Conservation (phyloP, 2,888 invertebrate genomes). For the Apodemia mormo region DNA sequence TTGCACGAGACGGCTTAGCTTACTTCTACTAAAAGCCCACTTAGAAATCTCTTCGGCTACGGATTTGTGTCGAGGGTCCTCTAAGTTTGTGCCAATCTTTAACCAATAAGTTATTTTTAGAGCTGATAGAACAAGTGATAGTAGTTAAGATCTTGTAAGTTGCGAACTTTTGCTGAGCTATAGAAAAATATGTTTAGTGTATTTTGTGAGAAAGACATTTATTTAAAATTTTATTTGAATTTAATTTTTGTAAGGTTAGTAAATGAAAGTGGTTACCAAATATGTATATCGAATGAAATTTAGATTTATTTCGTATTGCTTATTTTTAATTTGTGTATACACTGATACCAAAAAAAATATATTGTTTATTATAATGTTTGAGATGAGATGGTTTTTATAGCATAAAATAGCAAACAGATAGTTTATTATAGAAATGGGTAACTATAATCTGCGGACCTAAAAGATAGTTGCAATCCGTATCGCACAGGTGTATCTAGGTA, state of each 20-base stretch:
- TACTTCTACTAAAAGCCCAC: conserved; percentile 79
- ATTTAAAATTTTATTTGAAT: neutral
- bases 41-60: conserved; percentile 74
- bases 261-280: too few relatives aligned
- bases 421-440: too few relatives aligned
- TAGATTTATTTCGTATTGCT: too few relatives aligned
- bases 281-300: too few relatives aligned
- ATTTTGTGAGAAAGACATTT: neutral
- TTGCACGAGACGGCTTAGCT: conserved; percentile 76
- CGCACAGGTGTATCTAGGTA: too few relatives aligned
- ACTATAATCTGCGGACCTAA: too few relatives aligned
- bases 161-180: conserved; percentile 4
- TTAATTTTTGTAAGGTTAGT: neutral
- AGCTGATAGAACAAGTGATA: conserved; percentile 47
- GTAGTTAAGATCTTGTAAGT: conserved; percentile 28
- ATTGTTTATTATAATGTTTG: too few relatives aligned
- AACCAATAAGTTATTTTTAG: conserved; percentile 67
- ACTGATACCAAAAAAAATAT: too few relatives aligned
- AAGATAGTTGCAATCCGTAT: too few relatives aligned
- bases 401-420: too few relatives aligned
- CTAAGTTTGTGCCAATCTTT: conserved; percentile 65
- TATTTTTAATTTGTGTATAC: too few relatives aligned
- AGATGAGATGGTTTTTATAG: too few relatives aligned
- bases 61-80: conserved; percentile 73
- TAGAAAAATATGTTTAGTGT: neutral